Percentiles rank a stretch among this genome's conserved stretches.
Conservation (phyloP, 2,888 invertebrate genomes). For the Willowsia nigromaculata region DNA sequence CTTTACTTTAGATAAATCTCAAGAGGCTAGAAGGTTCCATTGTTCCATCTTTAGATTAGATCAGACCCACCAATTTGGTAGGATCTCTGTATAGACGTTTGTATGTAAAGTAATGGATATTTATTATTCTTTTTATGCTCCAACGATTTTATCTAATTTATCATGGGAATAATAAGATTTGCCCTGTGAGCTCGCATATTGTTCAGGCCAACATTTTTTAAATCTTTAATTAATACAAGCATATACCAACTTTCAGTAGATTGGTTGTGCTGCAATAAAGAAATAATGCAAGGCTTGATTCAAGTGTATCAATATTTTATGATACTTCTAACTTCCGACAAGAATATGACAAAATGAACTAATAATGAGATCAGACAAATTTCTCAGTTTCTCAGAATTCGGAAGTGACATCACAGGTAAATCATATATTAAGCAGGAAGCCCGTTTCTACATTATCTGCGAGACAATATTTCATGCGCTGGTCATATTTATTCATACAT, state of each 20-base stretch:
- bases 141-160: conserved; percentile 52
- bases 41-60: not conserved
- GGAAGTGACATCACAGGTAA: too few relatives aligned
- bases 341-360: too few relatives aligned
- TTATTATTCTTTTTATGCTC: conserved; percentile 45
- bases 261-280: too few relatives aligned
- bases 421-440: too few relatives aligned
- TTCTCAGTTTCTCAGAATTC: too few relatives aligned
- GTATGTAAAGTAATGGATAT: conserved; percentile 4
- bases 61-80: not conserved
- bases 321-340: too few relatives aligned
- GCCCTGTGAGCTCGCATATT: conserved; percentile 28
- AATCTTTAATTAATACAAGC: conserved; percentile 11
- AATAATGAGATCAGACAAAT: too few relatives aligned
- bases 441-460: too few relatives aligned
- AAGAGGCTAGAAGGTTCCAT: not conserved
- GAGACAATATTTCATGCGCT: too few relatives aligned
- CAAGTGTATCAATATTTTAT: too few relatives aligned
- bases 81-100: not conserved
- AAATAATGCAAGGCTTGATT: not conserved
- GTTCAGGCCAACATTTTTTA: not conserved
- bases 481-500: too few relatives aligned
- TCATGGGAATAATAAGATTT: conserved; percentile 54
- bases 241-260: too few relatives aligned
- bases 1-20: conserved; percentile 33